phyloP scores from a whole-genome alignment of 2,888 invertebrate genomes.

The Rutpela maculata region DNA sequence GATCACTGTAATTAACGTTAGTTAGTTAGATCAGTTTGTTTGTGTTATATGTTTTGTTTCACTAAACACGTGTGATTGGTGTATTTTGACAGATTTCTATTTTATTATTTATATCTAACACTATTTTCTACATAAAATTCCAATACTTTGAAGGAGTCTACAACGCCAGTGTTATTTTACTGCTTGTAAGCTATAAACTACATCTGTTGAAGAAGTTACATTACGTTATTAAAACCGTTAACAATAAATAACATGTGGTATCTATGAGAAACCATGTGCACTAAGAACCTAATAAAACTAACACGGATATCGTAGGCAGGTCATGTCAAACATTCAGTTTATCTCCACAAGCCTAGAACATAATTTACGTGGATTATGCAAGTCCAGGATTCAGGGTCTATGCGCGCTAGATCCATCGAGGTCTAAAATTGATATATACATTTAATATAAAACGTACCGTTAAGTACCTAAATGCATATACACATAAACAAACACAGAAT shows the following conservation, averaged over 20 bases:
- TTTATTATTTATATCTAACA: background rate
- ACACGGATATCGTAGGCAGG: conserved; percentile 31
- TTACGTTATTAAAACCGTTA: conserved; percentile 26
- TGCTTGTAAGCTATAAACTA: conserved; percentile 10
- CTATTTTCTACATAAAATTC: background rate
- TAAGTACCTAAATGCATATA: no score
- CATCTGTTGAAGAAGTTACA: background rate
- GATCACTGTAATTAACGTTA: no score
- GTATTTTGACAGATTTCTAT: no score
- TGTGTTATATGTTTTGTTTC: no score
- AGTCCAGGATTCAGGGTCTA: conserved; percentile 27
- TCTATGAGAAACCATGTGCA: conserved; percentile 48
- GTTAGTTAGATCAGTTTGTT: no score
- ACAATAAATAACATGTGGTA: conserved; percentile 32
- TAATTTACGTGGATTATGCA: conserved; percentile 46
- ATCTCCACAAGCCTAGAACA: conserved; percentile 45
- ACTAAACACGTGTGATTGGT: no score
- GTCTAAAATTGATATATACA: background rate
- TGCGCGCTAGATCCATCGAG: conserved; percentile 26
- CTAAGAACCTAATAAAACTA: conserved; percentile 29
- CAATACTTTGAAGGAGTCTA: background rate
- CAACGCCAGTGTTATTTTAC: background rate
- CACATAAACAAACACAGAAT: no score
- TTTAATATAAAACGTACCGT: no score
- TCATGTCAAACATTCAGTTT: conserved; percentile 41